phyloP scores from a whole-genome alignment of 2,888 invertebrate species.

The Theretra japonica region DNA sequence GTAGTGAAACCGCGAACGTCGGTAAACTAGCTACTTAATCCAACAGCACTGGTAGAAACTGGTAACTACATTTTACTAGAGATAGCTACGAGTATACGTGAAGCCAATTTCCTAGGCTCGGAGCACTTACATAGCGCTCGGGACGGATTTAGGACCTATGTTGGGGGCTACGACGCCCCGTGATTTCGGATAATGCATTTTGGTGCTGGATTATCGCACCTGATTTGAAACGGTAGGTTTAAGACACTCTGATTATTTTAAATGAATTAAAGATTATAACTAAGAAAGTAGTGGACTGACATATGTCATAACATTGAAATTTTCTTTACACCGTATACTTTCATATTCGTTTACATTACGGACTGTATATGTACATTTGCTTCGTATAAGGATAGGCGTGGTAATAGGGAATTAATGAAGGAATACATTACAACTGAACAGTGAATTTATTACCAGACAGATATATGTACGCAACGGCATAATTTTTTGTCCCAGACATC shows the following conservation, averaged over 20 bases:
- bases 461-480: too few relatives aligned
- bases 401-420: background rate
- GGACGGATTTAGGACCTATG: background rate
- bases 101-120: slow-evolving; percentile 38
- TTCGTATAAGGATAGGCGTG: too few relatives aligned
- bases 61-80: slow-evolving; percentile 27
- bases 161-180: background rate
- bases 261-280: background rate
- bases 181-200: background rate
- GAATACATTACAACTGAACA: background rate
- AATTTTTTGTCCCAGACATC: background rate
- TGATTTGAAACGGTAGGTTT: background rate
- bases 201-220: too few relatives aligned
- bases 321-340: too few relatives aligned
- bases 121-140: slow-evolving; percentile 31
- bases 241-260: background rate
- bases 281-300: background rate
- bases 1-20: slow-evolving; percentile 16
- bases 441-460: background rate
- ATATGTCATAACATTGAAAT: too few relatives aligned
- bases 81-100: slow-evolving; percentile 29
- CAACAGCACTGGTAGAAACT: slow-evolving; percentile 30
- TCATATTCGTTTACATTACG: too few relatives aligned
- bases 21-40: slow-evolving; percentile 28
- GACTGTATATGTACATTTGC: too few relatives aligned